Evolutionary conservation across 2,797 vertebrate genomes (phyloP), one percentile per base, ranked within the genome.

Genomic region (Falco naumanni): DNA sequence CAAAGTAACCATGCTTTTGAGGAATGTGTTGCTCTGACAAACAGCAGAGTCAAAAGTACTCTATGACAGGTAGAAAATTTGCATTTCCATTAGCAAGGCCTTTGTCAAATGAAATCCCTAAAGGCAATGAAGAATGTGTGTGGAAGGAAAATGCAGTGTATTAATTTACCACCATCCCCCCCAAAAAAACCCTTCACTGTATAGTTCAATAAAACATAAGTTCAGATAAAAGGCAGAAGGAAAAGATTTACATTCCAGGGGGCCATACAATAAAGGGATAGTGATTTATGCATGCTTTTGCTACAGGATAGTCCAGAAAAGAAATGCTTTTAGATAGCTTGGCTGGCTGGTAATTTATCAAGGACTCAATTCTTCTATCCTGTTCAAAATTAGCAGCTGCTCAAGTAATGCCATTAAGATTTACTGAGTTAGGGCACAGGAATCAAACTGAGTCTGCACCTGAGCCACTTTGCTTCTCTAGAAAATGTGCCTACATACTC

Each of bases 41-140:
- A 81, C 82, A 94, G 90, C 91, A 92, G 86, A 95, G 65, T 84
- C 84, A 83, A 84, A 96, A 85, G 86, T 80, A 60, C 66, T 95
- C 86, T 85, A 12, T 96, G 96, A 97, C 97, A 98, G 96, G 91
- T 97, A 97, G 93, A 88, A 97, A 97, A 97, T 97, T 97, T 98
- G 98, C 96, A 97, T 98, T 98, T 97, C 96, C 96, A 97, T 98
- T 97, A 97, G 95, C 3, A 8, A 93, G 94, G 86, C 65, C 84
- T 97, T 97, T 97, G 96, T 98, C 90, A 96, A 92, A 95, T 88
- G 31, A 95, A 96, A 96, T 92, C 97, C 91, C 88, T 90, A 77
- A 95, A 95, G 95, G 95, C 94, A 95, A 85, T 77, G 84, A 96
- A 97, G 94, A 93, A 97, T 95, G 90, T 45, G 33, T 60, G 57